A percentile compares a stretch with the other conserved stretches of the same genome.
phyloP scores from a whole-genome alignment of 2,113 vertebrate species.

The Asarcornis scutulata region DNA sequence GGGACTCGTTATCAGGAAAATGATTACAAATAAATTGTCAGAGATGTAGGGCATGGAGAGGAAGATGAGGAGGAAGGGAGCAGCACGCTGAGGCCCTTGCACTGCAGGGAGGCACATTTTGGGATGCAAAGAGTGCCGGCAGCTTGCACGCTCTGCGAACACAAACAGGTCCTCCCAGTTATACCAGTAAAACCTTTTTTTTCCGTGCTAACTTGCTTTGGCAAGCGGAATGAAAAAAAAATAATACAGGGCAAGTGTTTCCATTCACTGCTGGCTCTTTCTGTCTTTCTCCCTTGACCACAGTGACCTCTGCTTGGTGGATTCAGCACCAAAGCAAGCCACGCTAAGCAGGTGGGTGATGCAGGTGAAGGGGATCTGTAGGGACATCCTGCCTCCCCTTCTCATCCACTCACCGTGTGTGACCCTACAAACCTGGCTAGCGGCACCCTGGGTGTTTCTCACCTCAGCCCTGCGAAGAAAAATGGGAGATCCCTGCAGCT shows the following conservation, averaged over 20 bases:
- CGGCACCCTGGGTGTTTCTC: background rate
- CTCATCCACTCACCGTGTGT: too few relatives aligned
- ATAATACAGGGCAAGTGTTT: background rate
- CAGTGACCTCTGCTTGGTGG: background rate
- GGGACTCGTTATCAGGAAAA: background rate
- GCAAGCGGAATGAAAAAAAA: background rate
- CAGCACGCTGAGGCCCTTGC: background rate
- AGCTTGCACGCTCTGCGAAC: background rate
- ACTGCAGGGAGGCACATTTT: background rate
- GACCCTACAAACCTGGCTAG: background rate
- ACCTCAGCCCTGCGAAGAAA: background rate
- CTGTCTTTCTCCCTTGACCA: background rate
- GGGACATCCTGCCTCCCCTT: background rate
- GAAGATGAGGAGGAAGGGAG: background rate
- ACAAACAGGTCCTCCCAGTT: constrained; percentile 35
- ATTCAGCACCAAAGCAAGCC: background rate
- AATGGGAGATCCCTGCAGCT: background rate
- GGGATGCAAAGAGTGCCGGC: background rate
- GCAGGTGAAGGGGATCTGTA: background rate
- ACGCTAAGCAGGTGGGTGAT: background rate
- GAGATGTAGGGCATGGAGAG: background rate
- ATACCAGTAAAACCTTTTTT: background rate
- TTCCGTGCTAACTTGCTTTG: constrained; percentile 6
- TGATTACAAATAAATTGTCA: background rate
- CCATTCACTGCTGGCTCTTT: background rate